These are phyloP conservation scores for Napeogenes inachia DNA, from an alignment of 2,888 invertebrate genomes.

Conservation along the genomic window DNA sequence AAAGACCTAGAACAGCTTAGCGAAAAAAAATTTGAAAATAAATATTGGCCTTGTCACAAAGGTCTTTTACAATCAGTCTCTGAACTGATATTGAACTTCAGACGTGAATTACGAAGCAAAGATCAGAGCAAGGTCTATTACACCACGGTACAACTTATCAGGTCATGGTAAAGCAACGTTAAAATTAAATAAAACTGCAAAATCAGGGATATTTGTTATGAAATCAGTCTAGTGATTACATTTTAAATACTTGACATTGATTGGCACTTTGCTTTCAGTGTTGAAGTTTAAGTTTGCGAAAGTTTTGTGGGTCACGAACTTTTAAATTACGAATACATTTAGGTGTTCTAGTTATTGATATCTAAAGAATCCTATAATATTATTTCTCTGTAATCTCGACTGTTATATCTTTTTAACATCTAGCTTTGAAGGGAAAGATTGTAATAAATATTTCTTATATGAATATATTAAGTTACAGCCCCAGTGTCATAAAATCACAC, in stretches of 20 bases:
- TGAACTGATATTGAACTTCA: slow-evolving; percentile 58
- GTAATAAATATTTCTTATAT: no score
- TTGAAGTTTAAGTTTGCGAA: slow-evolving; percentile 12
- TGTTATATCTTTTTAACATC: no score
- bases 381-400: no score
- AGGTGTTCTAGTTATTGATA: no score
- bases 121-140: slow-evolving; percentile 49
- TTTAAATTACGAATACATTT: no score
- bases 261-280: slow-evolving; percentile 15
- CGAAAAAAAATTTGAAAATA: no score
- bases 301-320: slow-evolving; percentile 25
- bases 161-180: slow-evolving; percentile 52
- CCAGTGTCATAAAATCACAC: no score
- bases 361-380: no score
- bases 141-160: slow-evolving; percentile 38
- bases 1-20: no score
- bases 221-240: not conserved
- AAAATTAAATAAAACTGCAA: slow-evolving; percentile 43
- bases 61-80: slow-evolving; percentile 26
- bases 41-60: slow-evolving; percentile 9
- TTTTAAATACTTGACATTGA: slow-evolving; percentile 19
- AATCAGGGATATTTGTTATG: slow-evolving; percentile 8
- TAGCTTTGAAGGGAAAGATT: no score
- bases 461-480: no score
- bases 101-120: slow-evolving; percentile 26